Percentiles rank a stretch among this genome's conserved stretches.
Evolutionary conservation across 2,888 invertebrate genomes (phyloP).

Genomic region (Hybos culiciformis): DNA sequence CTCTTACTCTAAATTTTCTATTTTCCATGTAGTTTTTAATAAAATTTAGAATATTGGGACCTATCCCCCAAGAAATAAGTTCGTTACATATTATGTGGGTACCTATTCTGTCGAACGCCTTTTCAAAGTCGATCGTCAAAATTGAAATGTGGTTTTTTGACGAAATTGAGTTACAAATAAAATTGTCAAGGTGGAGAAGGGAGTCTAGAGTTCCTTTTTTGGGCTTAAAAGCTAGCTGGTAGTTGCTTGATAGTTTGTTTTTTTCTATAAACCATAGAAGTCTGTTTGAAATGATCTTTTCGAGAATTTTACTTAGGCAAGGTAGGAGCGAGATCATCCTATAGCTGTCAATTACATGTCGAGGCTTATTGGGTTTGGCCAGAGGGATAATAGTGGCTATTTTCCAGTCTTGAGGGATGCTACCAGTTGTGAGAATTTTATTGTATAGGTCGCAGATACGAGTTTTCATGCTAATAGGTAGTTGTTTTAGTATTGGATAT

Average conservation of each 20-base stretch:
- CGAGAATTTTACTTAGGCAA: constrained; percentile 5
- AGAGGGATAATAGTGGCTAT: constrained; percentile 3
- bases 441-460: constrained; percentile 2
- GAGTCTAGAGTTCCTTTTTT: neutral
- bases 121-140: constrained; percentile 1
- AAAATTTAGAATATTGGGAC: neutral
- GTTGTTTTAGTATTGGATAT: neutral
- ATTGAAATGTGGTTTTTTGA: neutral
- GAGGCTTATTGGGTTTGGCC: neutral
- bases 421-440: constrained; percentile 1
- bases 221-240: neutral
- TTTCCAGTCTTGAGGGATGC: constrained; percentile 3
- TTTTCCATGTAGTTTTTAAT: neutral
- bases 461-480: neutral
- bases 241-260: neutral
- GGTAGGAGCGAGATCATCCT: constrained; percentile 4
- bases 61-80: no score
- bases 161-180: neutral
- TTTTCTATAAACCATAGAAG: neutral
- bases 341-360: neutral
- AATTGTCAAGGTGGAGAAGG: neutral
- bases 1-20: neutral
- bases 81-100: neutral
- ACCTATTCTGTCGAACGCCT: neutral
- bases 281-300: constrained; percentile 6